Conservation (phyloP, 1,140 invertebrate genomes). For the Bombus pascuorum region DNA sequence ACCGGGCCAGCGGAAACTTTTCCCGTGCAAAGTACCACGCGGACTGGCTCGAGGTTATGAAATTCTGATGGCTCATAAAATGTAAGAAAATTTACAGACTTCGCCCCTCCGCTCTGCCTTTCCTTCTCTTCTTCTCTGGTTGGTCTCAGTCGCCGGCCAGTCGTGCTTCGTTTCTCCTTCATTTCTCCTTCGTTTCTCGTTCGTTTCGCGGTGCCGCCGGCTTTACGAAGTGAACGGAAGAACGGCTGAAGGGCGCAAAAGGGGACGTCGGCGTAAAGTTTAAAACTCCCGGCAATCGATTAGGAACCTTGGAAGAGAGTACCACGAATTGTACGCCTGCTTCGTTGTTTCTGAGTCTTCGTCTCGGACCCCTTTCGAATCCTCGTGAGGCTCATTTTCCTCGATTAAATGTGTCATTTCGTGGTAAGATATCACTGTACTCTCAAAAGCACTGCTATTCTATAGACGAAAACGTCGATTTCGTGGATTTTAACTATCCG, state of each 20-base stretch:
- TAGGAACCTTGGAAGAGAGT: slow-evolving; percentile 75
- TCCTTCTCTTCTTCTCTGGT: slow-evolving; percentile 12
- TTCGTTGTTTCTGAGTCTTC: slow-evolving; percentile 39
- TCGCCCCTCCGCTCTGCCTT: slow-evolving; percentile 65
- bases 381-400: neutral
- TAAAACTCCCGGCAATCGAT: slow-evolving; percentile 81
- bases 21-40: slow-evolving; percentile 82
- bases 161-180: slow-evolving; percentile 54
- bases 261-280: slow-evolving; percentile 76
- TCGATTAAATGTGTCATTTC: neutral
- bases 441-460: neutral
- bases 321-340: slow-evolving; percentile 50
- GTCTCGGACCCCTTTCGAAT: neutral
- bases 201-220: slow-evolving; percentile 53
- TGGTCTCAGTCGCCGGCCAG: slow-evolving; percentile 28
- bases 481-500: slow-evolving; percentile 1
- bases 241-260: slow-evolving; percentile 59
- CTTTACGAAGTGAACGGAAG: slow-evolving; percentile 63
- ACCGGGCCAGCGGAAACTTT: slow-evolving; percentile 77
- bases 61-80: slow-evolving; percentile 84
- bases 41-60: slow-evolving; percentile 83
- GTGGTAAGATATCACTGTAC: neutral
- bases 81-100: slow-evolving; percentile 84
- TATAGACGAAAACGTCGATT: neutral
- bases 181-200: slow-evolving; percentile 31